Evolutionary conservation across 2,888 invertebrate species (phyloP).

Genomic region (Tachina fera): DNA sequence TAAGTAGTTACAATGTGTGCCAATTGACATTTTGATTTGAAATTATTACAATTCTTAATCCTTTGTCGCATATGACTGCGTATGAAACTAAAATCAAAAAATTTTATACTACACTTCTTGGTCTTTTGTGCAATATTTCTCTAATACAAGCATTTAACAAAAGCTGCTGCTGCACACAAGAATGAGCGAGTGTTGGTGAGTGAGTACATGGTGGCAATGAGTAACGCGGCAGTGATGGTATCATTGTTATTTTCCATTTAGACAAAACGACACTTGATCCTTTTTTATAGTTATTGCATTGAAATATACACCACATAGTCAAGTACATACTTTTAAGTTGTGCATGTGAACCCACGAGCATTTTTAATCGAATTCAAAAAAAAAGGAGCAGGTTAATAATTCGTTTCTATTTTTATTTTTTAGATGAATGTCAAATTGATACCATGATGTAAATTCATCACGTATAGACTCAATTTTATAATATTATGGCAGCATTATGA

Average conservation of each 20-base stretch:
- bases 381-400: too few relatives aligned
- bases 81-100: constrained; percentile 54
- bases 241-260: constrained; percentile 57
- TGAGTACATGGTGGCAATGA: constrained; percentile 21
- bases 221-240: constrained; percentile 27
- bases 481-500: too few relatives aligned
- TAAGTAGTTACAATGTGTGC: neutral
- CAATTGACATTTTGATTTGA: constrained; percentile 54
- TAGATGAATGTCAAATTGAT: too few relatives aligned
- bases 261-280: constrained; percentile 61
- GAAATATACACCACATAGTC: constrained; percentile 28
- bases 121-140: constrained; percentile 27
- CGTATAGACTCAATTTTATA: too few relatives aligned
- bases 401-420: too few relatives aligned
- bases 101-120: constrained; percentile 29
- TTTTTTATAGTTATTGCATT: constrained; percentile 50
- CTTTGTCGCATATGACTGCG: constrained; percentile 42
- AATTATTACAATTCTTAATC: constrained; percentile 57
- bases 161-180: constrained; percentile 33
- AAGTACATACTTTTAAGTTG: constrained; percentile 9
- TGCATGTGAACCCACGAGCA: constrained; percentile 3
- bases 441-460: too few relatives aligned
- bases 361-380: too few relatives aligned
- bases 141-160: constrained; percentile 37
- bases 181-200: constrained; percentile 26